Evolutionary conservation across 2,797 vertebrate species (phyloP).

Genomic region (Enteromius fasciolatus): DNA sequence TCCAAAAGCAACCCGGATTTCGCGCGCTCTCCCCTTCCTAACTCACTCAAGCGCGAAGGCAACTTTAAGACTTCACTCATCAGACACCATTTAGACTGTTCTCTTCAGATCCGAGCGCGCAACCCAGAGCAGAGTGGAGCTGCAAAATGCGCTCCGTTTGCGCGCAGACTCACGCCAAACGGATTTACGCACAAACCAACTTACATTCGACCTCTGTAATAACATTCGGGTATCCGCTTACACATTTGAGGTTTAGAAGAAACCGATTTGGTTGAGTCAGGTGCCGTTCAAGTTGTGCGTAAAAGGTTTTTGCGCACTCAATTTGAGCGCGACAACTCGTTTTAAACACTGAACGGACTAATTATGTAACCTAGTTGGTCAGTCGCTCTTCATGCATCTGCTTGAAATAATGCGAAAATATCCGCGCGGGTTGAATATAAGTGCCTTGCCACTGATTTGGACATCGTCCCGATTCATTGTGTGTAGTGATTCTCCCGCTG

Average conservation of each 20-base stretch:
- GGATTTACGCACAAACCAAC: constrained; percentile 6
- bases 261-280: background rate
- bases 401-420: background rate
- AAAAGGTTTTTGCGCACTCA: background rate
- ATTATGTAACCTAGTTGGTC: background rate
- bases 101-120: background rate
- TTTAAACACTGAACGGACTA: background rate
- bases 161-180: background rate
- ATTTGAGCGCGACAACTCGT: background rate
- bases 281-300: background rate
- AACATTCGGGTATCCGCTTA: background rate
- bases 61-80: constrained; percentile 8
- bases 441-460: background rate
- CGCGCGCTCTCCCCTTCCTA: background rate
- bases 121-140: background rate
- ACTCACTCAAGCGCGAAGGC: background rate
- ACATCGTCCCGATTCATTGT: background rate
- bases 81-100: background rate
- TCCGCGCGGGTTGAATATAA: background rate
- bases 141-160: background rate
- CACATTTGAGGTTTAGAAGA: background rate
- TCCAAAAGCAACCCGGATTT: background rate
- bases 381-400: background rate
- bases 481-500: background rate
- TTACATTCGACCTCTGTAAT: background rate